Conservation (phyloP, 2,797 vertebrate species). For the Pteronotus mesoamericanus region DNA sequence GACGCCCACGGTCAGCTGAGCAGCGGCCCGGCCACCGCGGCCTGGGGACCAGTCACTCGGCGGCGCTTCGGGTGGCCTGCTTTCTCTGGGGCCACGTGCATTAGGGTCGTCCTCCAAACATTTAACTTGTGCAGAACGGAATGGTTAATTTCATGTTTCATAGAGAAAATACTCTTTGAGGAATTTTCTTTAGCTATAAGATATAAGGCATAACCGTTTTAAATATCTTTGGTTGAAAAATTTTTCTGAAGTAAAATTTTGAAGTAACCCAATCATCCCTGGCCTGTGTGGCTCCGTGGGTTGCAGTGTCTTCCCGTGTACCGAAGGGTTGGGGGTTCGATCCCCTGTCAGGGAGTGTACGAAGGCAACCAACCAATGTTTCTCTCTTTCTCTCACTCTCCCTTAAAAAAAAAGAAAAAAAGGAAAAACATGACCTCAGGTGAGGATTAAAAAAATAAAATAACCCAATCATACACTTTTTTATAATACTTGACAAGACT, state of each 20-base stretch:
- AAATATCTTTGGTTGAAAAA: background rate
- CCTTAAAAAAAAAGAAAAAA: too few relatives aligned
- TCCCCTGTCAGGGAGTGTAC: background rate
- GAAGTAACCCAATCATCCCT: background rate
- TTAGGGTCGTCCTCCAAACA: background rate
- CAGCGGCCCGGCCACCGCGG: rapidly evolving
- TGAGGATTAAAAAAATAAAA: background rate
- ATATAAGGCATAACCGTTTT: background rate
- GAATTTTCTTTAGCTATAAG: slow-evolving; percentile 11
- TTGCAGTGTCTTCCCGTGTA: background rate
- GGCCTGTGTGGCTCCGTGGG: too few relatives aligned
- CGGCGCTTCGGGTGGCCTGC: rapidly evolving
- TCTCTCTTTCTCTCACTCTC: too few relatives aligned
- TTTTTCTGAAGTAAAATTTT: background rate
- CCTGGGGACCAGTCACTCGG: background rate
- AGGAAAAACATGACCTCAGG: background rate
- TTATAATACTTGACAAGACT: background rate
- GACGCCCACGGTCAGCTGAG: background rate
- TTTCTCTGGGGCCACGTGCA: rapidly evolving
- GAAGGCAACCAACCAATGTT: background rate
- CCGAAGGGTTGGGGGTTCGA: background rate
- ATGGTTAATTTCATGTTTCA: background rate
- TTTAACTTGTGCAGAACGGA: background rate
- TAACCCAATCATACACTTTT: background rate
- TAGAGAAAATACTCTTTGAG: background rate